These are phyloP conservation scores for Xenentodon cancila DNA, from an alignment of 2,797 vertebrate species.

Conservation along the genomic window DNA sequence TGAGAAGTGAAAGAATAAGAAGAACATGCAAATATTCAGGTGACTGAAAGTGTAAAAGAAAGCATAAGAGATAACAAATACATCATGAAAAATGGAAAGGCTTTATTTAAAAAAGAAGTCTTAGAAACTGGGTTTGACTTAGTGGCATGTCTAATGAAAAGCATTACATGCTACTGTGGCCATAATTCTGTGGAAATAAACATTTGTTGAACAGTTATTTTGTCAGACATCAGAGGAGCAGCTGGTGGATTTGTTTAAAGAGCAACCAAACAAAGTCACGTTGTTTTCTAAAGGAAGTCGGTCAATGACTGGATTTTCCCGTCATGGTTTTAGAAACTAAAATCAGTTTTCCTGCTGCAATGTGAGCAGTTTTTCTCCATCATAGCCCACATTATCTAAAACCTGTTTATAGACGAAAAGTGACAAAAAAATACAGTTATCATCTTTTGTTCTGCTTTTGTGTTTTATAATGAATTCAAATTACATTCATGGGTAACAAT, in stretches of 20 bases:
- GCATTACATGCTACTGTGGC: neutral
- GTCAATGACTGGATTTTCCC: slow-evolving; percentile 11
- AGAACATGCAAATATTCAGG: too few species aligned
- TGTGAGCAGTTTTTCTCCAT: neutral
- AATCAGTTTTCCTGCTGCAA: slow-evolving; percentile 9
- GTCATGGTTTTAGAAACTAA: slow-evolving; percentile 1
- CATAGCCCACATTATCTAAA: too few species aligned
- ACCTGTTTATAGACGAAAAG: neutral
- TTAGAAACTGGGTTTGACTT: neutral
- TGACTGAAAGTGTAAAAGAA: too few species aligned
- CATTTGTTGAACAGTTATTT: slow-evolving; percentile 1
- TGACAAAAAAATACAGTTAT: too few species aligned
- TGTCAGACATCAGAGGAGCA: slow-evolving; percentile 16
- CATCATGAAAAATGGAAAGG: too few species aligned
- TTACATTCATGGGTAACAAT: too few species aligned
- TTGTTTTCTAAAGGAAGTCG: slow-evolving; percentile 27
- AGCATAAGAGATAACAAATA: too few species aligned
- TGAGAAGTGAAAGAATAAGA: too few species aligned
- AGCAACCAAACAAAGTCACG: slow-evolving; percentile 9
- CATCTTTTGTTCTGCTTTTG: too few species aligned
- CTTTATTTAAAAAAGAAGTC: too few species aligned
- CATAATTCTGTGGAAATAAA: neutral
- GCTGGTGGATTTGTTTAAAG: slow-evolving; percentile 19
- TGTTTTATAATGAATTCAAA: too few species aligned
- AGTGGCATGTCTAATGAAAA: neutral